Conservation (phyloP, 1,140 invertebrate genomes). For the Nasonia giraulti region DNA sequence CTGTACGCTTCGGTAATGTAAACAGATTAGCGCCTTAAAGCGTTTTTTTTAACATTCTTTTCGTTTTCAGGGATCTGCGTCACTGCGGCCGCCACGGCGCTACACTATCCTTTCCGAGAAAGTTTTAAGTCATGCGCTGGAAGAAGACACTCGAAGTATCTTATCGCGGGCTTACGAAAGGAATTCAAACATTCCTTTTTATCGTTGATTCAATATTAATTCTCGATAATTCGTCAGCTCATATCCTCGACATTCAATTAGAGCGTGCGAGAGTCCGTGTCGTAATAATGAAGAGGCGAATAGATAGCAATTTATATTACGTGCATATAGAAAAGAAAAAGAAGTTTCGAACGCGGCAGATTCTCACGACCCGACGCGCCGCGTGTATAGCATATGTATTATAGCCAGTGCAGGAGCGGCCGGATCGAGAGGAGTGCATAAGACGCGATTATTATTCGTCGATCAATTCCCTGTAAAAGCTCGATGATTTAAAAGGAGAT, state of each 20-base stretch:
- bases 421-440: not conserved
- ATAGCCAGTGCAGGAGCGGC: not conserved
- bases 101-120: not conserved
- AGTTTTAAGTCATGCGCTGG: not conserved
- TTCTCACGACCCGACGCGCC: not conserved
- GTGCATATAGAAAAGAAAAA: not conserved
- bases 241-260: not conserved
- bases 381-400: not conserved
- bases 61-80: conserved; percentile 9
- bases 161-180: conserved; percentile 3
- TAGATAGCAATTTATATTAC: not conserved
- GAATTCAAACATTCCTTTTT: conserved; percentile 4
- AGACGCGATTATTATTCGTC: conserved; percentile 47
- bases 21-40: not conserved
- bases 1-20: not conserved
- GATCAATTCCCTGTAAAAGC: conserved; percentile 54
- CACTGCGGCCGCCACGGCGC: not conserved
- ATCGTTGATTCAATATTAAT: conserved; percentile 26
- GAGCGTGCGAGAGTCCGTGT: not conserved
- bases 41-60: not conserved
- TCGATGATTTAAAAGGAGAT: conserved; percentile 63
- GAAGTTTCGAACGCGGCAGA: not conserved
- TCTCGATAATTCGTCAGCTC: not conserved
- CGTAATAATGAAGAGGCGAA: not conserved
- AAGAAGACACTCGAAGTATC: not conserved